Base-by-base conservation (phyloP, 2,888 invertebrate species). In the Metalampra italica region DNA sequence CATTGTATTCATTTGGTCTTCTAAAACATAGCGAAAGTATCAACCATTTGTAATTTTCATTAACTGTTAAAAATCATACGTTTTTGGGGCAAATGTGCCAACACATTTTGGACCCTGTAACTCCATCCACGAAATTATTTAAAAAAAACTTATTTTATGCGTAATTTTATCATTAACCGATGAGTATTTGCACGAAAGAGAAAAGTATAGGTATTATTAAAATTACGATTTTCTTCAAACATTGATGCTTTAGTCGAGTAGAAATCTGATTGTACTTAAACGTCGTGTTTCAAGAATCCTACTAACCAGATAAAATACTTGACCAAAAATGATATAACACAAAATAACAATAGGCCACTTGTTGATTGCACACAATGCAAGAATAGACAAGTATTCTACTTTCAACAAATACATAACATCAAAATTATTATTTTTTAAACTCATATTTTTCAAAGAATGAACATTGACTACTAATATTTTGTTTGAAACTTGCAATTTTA, bases 31-130 rank as follows among this genome's bases (percentile, higher is more conserved):
- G 42, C 40, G 43, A 53, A 49, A 53, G 42, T 44, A 42, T 11
- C 32, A 13, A 30, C 12, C 7, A 29, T 30, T 30, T 47, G 46
- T 46, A 45, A 45, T 48, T 22, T 41, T 43, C 34, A 41, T 12
- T 48, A 14, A 45, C 47, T 49, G 52, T 43, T 43, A 47, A 37
- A 41, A 13, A 42, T 42, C 13, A 34, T 47, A 42, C 34, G n/a
- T 29, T 45, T 37, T 29, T 43, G 74, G 79, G 79, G 78, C 67
- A 70, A 70, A 55, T 47, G 51, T 45, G 22, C 43, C 22, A 32
- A 63, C 56, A 58, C 57, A 53, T 56, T 51, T 36, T 59, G 60
- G 71, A 82, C 78, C 82, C 80, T 81, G 82, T 80, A 63, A 73
- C 68, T 74, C 81, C 81, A 79, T 75, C 71, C 71, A 68, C 66